Evolutionary conservation across 2,113 vertebrate species (phyloP).

Genomic region (Psittacula cyanocephala): DNA sequence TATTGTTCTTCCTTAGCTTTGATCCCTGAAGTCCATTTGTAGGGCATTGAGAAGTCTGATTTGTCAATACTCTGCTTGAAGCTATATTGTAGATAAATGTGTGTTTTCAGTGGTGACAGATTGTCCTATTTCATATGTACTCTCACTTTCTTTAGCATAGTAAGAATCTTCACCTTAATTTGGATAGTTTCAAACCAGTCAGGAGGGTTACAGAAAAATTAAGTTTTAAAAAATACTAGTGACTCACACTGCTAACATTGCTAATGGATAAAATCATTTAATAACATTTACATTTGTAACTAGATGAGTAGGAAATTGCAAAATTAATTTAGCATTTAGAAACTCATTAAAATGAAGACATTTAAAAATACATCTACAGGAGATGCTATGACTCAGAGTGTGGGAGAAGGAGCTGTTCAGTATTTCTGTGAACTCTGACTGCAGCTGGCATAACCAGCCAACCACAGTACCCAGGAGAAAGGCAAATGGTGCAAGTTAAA

Average conservation of each 20-base stretch:
- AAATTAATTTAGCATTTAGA: constrained; percentile 10
- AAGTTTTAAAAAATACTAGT: neutral
- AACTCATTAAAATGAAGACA: neutral
- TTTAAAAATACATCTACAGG: neutral
- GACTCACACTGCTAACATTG: neutral
- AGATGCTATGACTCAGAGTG: neutral
- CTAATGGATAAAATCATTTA: neutral
- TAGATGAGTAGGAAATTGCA: neutral
- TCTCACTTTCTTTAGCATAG: neutral
- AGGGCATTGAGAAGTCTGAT: neutral
- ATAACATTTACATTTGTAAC: neutral
- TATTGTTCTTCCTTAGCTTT: neutral
- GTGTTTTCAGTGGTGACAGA: neutral
- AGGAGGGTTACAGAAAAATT: neutral
- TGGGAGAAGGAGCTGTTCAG: neutral
- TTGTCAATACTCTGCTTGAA: neutral
- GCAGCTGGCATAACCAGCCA: neutral
- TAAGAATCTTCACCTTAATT: neutral
- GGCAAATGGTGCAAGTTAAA: neutral
- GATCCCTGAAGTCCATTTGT: neutral
- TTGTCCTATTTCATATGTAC: neutral
- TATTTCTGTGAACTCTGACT: neutral
- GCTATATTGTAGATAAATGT: neutral
- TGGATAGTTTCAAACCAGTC: neutral
- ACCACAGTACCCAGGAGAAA: neutral